Evolutionary conservation across 2,888 invertebrate species (phyloP), one percentile per base, ranked within the genome.

Genomic region (Plagodis pulveraria): DNA sequence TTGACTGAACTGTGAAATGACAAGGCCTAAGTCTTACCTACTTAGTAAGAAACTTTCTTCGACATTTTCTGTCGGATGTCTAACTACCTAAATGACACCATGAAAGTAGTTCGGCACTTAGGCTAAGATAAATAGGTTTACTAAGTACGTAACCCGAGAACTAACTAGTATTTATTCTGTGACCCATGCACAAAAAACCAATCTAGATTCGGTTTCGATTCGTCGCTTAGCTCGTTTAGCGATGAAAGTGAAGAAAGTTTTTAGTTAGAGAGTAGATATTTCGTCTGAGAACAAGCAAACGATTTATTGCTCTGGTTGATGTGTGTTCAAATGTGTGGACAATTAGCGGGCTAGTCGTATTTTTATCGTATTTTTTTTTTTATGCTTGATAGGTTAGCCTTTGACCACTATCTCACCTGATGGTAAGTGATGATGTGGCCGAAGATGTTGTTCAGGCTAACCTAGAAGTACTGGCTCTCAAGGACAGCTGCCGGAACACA

Each of bases 201-300:
- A 45, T 50, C 56, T 61, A 56, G 52, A 41, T 52, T 51, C 40
- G 5, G 48, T 47, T 56, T 34, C 6, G n/a, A 45, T 9, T 52
- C 44, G 22, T 48, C 22, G 50, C 22, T 4, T 4, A 22, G 51
- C 56, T 42, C 40, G 42, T 42, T 12, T 40, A 40, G 10, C 11
- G 42, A 42, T 42, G 60, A 56, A 56, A 61, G 60, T 46, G 40
- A 59, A 51, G 60, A 61, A 61, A 61, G 60, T 61, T 6, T 6
- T 7, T 22, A 32, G 33, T 56, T n/a, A 11, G 8, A 22, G 9
- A 10, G 38, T 40, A 43, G 44, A 10, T 34, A 51, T 50, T 46
- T 56, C 33, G 56, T 41, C 44, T 42, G 48, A 32, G 40, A 45
- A 44, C 43, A 46, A 42, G 42, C 22, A 5, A 36, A 33, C 41